phyloP scores from a whole-genome alignment of 2,113 vertebrate species.

The Psettodes erumei region DNA sequence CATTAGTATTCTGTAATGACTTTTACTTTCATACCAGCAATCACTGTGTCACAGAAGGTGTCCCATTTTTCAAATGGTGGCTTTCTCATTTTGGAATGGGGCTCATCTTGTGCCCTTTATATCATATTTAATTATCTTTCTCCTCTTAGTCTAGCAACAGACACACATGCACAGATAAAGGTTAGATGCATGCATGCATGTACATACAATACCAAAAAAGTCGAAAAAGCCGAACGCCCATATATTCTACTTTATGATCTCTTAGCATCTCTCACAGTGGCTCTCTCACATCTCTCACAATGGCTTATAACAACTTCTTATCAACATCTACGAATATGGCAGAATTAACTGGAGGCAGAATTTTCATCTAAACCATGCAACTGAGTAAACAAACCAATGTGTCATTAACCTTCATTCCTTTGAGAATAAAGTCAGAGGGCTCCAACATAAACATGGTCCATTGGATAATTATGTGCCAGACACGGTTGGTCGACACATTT shows the following conservation, averaged over 20 bases:
- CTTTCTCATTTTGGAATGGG: slow-evolving; percentile 54
- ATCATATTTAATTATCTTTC: slow-evolving; percentile 60
- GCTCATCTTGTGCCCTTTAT: slow-evolving; percentile 57
- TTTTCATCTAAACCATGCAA: slow-evolving; percentile 21
- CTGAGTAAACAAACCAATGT: slow-evolving; percentile 36
- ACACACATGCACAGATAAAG: slow-evolving; percentile 32
- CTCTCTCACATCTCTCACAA: slow-evolving; percentile 6
- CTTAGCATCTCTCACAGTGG: background rate
- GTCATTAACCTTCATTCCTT: slow-evolving; percentile 59
- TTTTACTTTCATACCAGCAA: slow-evolving; percentile 59
- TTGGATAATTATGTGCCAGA: slow-evolving; percentile 41
- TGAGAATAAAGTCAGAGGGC: slow-evolving; percentile 30
- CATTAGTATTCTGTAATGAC: slow-evolving; percentile 69
- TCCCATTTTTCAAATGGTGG: slow-evolving; percentile 52
- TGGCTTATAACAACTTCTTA: background rate
- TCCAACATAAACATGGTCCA: slow-evolving; percentile 27
- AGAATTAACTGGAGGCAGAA: slow-evolving; percentile 18
- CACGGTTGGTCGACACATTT: slow-evolving; percentile 20
- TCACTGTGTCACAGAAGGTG: slow-evolving; percentile 56
- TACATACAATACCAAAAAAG: background rate
- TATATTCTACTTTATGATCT: slow-evolving; percentile 10
- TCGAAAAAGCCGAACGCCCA: background rate
- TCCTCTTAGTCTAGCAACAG: slow-evolving; percentile 26
- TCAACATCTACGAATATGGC: background rate
- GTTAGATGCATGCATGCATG: slow-evolving; percentile 6